Base-by-base conservation (phyloP, 2,888 invertebrate species). In the Standfussiana lucernea region DNA sequence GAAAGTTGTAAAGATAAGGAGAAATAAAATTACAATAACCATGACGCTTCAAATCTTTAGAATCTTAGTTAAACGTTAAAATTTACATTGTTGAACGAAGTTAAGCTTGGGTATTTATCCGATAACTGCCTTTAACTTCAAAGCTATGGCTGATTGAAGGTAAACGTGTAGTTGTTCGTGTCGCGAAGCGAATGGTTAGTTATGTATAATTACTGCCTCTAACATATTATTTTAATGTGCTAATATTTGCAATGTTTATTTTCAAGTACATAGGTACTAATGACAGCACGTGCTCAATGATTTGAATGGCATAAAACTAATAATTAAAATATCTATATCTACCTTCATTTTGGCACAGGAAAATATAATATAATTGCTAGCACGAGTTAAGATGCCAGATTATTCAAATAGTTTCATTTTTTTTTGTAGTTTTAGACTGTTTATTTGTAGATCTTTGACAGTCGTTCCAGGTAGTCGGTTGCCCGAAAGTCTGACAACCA, bases 141-240 rank as follows among this genome's bases (percentile, higher is more conserved):
- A 62, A 66, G 61, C 62, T 76, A 73, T 35, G 13, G 32, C 35
- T 28, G 13, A 32, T 37, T 83, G 79, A 87, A 89, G 83, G 88
- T 64, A 66, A 89, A 74, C 78, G 2, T 59, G 74, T 72, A 71
- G 47, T 71, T 61, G n/a, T n/a, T 64, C 64, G 75, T 40, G 32
- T 45, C 59, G 68, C 62, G 70, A 77, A 61, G 56, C 75, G 50
- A 85, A 89, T 87, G 35, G 53, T 62, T 71, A 70, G 64, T 68
- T 66, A 10, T 35, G 37, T 59, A 37, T 87, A 81, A 81, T 83
- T 81, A 77, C 76, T 18, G 32, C 18, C 0, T 74, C 42, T 61
- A 75, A 70, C 61, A 47, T 62, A 70, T 86, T 61, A 82, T 32
- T 68, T 35, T 37, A 76, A 83, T 86, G 35, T 50, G 85, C 24